Evolutionary conservation across 2,888 invertebrate genomes (phyloP), one percentile per base, ranked within the genome.

Genomic region (Epirrhoe tristata): DNA sequence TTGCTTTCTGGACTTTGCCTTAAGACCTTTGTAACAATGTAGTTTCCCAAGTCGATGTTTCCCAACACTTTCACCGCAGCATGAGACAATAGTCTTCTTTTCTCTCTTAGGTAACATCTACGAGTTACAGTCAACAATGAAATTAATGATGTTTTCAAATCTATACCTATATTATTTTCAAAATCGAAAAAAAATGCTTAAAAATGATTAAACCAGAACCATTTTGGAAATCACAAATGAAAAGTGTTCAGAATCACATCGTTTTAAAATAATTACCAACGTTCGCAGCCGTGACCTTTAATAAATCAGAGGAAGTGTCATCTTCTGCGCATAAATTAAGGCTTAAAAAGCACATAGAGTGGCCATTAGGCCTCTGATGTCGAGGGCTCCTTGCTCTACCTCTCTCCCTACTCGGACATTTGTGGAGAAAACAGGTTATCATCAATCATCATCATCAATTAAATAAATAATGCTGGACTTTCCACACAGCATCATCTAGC

Each of bases 31-130:
- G 12, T 43, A 12, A 43, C 39, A 43, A 51, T 24, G 50, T 55
- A 50, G 55, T 62, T 62, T 56, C 56, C 56, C 55, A 57, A 58
- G 53, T 55, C 8, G 12, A 56, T 8, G 36, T 58, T 63, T 63
- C 63, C 52, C 63, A 58, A 63, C 57, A 58, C 63, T 63, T 63
- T 63, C 63, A 24, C 63, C 53, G 0, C 16, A 39, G n/a, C n/a
- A n/a, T 7, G 12, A 63, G 63, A 63, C 63, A 63, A 57, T 52
- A 17, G 39, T 12, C 7, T 31, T 32, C 39, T 57, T 58, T 52
- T 63, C n/a, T 24, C 56, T 63, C 32, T 56, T 50, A 39, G 24
- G 24, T 61, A 55, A 61, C 54, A 8, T 8, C 8, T 36, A 6
- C n/a, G 8, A 36, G 8, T 6, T 36, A 36, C 36, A 7, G 6